These are phyloP conservation scores for Achlya flavicornis DNA, from an alignment of 2,888 invertebrate species.

Conservation along the genomic window DNA sequence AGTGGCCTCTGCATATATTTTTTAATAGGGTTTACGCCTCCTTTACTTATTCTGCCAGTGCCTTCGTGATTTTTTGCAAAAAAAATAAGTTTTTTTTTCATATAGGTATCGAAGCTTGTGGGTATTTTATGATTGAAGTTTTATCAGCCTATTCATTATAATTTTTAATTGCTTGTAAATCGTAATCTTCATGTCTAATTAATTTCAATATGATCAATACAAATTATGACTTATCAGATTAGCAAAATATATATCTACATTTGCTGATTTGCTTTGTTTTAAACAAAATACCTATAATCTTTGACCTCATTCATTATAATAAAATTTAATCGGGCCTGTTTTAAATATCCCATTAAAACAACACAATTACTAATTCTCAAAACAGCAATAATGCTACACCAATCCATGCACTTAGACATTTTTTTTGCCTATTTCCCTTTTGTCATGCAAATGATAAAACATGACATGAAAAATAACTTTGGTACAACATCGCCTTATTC, in stretches of 20 bases:
- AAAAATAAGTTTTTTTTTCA: background rate
- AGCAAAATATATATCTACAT: background rate
- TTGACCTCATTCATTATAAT: background rate
- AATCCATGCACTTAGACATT: no score
- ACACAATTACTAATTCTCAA: no score
- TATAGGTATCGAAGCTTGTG: background rate
- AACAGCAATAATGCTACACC: no score
- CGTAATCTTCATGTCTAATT: background rate
- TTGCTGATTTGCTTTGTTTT: background rate
- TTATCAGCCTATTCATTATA: background rate
- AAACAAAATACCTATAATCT: background rate
- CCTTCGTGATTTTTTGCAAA: background rate
- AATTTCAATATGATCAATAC: background rate
- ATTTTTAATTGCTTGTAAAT: slow-evolving; percentile 5
- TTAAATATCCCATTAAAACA: no score
- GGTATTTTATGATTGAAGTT: background rate
- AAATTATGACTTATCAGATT: background rate
- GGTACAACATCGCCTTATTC: background rate
- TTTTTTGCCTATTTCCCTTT: no score
- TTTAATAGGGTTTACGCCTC: slow-evolving; percentile 5
- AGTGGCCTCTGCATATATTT: slow-evolving; percentile 34
- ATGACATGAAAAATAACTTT: background rate
- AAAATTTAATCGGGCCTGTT: no score
- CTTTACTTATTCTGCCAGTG: background rate
- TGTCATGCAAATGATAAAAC: no score